Conservation (phyloP, 2,797 vertebrate species). For the Arrhamphus sclerolepis region DNA sequence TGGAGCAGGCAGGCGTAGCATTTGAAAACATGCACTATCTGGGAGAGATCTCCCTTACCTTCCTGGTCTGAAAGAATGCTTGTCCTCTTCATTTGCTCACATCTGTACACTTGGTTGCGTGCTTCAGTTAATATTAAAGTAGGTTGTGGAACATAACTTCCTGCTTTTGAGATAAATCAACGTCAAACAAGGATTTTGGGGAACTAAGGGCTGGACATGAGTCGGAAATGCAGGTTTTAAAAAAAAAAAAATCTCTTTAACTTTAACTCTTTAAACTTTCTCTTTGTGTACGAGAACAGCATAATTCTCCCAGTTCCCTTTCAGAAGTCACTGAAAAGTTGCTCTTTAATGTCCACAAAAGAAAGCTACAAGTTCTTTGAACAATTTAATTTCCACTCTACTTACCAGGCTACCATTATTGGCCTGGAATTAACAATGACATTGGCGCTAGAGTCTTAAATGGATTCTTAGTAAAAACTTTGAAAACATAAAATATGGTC, state of each 20-base stretch:
- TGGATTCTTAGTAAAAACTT: constrained; percentile 60
- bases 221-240: constrained; percentile 66
- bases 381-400: constrained; percentile 60
- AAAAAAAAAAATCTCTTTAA: constrained; percentile 37
- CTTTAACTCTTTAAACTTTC: constrained; percentile 50
- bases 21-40: constrained; percentile 77
- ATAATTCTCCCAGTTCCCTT: constrained; percentile 20
- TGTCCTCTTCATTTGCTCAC: constrained; percentile 72
- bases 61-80: constrained; percentile 79
- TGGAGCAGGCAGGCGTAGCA: constrained; percentile 61
- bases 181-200: constrained; percentile 64
- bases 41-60: constrained; percentile 65
- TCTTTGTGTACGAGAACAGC: constrained; percentile 39
- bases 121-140: constrained; percentile 83
- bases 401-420: constrained; percentile 49
- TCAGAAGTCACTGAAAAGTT: constrained; percentile 42
- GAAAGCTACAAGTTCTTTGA: constrained; percentile 42
- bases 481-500: constrained; percentile 56
- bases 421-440: constrained; percentile 56
- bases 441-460: constrained; percentile 51
- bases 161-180: constrained; percentile 67
- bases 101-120: constrained; percentile 81
- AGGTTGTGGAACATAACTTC: constrained; percentile 74
- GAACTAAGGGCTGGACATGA: constrained; percentile 38
- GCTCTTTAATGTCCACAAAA: constrained; percentile 42